These are phyloP conservation scores for Malacoctenus gilli DNA, from an alignment of 2,797 vertebrate species.

Conservation along the genomic window DNA sequence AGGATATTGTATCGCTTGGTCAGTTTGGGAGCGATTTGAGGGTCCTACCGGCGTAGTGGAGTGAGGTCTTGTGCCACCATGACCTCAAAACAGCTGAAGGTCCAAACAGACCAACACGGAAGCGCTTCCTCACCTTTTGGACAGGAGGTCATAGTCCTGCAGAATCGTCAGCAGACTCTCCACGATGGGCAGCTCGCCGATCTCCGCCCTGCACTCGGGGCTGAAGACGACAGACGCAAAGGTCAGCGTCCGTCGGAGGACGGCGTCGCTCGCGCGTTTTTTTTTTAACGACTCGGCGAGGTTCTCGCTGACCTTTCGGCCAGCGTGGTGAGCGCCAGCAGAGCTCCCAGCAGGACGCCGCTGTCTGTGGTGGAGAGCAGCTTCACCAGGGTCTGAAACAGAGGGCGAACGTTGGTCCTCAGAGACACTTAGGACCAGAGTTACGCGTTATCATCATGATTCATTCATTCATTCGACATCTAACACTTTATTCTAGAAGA, in stretches of 20 bases:
- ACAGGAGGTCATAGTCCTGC: constrained; percentile 89
- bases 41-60: too few species aligned
- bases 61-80: too few species aligned
- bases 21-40: too few species aligned
- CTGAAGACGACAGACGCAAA: constrained; percentile 60
- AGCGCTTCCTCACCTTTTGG: constrained; percentile 82
- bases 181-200: constrained; percentile 84
- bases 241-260: not conserved
- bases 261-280: not conserved
- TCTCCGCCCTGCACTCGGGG: constrained; percentile 84
- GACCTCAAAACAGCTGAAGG: too few species aligned
- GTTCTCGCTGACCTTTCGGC: constrained; percentile 84
- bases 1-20: too few species aligned
- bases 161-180: constrained; percentile 89
- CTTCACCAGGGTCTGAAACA: constrained; percentile 85
- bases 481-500: too few species aligned
- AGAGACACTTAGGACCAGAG: too few species aligned
- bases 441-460: too few species aligned
- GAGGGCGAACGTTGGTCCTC: not conserved
- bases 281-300: not conserved
- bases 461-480: too few species aligned
- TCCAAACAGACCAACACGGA: not conserved
- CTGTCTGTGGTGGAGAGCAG: constrained; percentile 86
- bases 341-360: constrained; percentile 84
- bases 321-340: constrained; percentile 86